phyloP scores from a whole-genome alignment of 2,888 invertebrate genomes.

The Silvanus unidentatus region DNA sequence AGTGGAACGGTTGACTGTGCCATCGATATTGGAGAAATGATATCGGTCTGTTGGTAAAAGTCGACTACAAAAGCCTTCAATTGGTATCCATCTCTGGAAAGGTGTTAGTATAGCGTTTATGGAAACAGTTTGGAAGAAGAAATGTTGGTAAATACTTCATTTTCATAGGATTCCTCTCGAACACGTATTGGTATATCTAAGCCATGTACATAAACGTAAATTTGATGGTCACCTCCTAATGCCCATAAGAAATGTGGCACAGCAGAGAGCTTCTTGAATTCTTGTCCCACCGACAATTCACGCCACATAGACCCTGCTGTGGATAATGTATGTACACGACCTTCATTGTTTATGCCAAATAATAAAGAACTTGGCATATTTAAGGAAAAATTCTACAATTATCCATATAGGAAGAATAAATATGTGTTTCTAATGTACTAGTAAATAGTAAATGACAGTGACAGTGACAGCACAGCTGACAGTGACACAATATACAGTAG shows the following conservation, averaged over 20 bases:
- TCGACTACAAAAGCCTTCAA: constrained; percentile 79
- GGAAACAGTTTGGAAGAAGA: background rate
- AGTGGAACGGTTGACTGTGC: constrained; percentile 68
- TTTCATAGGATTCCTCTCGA: constrained; percentile 86
- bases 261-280: constrained; percentile 83
- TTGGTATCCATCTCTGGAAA: constrained; percentile 76
- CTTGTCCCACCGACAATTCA: constrained; percentile 76
- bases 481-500: too few relatives aligned
- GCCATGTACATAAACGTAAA: constrained; percentile 85
- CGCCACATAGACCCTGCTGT: constrained; percentile 79
- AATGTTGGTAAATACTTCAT: constrained; percentile 59
- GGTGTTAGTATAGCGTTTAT: background rate
- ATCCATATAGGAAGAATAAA: too few relatives aligned
- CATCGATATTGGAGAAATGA: constrained; percentile 80
- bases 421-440: too few relatives aligned
- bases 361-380: constrained; percentile 50
- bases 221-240: constrained; percentile 86
- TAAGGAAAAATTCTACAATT: too few relatives aligned
- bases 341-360: constrained; percentile 82
- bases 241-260: constrained; percentile 87
- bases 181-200: constrained; percentile 86
- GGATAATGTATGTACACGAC: constrained; percentile 78
- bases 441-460: too few relatives aligned
- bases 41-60: constrained; percentile 84
- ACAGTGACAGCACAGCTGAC: too few relatives aligned